Percentiles rank a stretch among this genome's conserved stretches.
Conservation (phyloP, 1,140 invertebrate species). For the Protaetia brevitarsis region DNA sequence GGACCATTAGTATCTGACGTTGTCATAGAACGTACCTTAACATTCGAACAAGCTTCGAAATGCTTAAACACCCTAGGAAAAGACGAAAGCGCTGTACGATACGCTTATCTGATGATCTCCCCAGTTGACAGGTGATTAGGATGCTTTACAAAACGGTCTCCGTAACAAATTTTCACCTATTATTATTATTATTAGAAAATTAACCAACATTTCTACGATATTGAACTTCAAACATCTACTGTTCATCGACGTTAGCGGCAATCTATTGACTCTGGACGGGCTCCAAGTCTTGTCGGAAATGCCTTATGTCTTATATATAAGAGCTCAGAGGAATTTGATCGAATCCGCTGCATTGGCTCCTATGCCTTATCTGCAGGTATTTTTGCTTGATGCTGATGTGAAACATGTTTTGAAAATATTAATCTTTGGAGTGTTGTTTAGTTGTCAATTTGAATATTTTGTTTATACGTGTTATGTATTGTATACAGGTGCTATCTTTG, state of each 20-base stretch:
- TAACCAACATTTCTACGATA: conserved; percentile 52
- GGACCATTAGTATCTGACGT: conserved; percentile 19
- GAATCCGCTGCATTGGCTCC: conserved; percentile 49
- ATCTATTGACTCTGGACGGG: conserved; percentile 49
- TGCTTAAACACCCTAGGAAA: conserved; percentile 43
- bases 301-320: conserved; percentile 53
- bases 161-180: not conserved
- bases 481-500: conserved; percentile 49
- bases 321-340: conserved; percentile 52
- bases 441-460: not conserved
- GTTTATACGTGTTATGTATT: too few relatives aligned
- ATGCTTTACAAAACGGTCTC: not conserved
- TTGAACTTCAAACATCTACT: conserved; percentile 53
- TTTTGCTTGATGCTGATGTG: too few relatives aligned
- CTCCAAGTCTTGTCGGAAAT: conserved; percentile 51
- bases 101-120: conserved; percentile 45
- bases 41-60: conserved; percentile 45
- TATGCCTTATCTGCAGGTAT: conserved; percentile 55
- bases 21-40: conserved; percentile 41
- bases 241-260: conserved; percentile 55
- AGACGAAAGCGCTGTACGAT: conserved; percentile 44
- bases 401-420: too few relatives aligned
- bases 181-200: conserved; percentile 44
- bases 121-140: conserved; percentile 32
- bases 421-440: not conserved